Percentiles rank a stretch among this genome's conserved stretches.
Evolutionary conservation across 2,888 invertebrate species (phyloP).

Genomic region (Didymodactylos carnosus): DNA sequence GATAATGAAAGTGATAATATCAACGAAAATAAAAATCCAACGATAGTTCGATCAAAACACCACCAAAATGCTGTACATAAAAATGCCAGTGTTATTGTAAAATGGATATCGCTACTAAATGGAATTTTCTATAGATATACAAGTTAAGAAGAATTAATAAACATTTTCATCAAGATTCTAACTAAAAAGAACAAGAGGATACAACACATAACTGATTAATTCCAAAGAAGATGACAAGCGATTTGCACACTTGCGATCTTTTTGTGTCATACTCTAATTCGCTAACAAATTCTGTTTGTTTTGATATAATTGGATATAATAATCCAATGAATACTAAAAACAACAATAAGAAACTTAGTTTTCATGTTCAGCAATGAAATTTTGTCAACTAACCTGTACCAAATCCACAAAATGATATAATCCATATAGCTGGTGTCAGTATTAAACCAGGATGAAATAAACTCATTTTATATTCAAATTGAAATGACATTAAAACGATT

Average conservation of each 20-base stretch:
- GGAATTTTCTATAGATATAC: slow-evolving; percentile 7
- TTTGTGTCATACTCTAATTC: neutral
- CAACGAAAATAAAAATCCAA: slow-evolving; percentile 43
- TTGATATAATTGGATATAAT: neutral
- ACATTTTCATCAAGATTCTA: neutral
- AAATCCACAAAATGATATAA: neutral
- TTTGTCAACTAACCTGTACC: neutral
- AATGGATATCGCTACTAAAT: slow-evolving; percentile 8
- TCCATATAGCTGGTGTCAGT: neutral
- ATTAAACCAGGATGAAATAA: neutral
- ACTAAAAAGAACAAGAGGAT: too few relatives aligned
- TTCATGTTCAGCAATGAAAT: neutral
- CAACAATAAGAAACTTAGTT: neutral
- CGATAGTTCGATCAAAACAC: slow-evolving; percentile 27
- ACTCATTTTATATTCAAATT: neutral
- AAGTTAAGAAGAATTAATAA: neutral
- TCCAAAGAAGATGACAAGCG: slow-evolving; percentile 4
- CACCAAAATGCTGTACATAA: slow-evolving; percentile 13
- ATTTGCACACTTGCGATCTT: neutral
- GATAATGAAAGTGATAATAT: neutral
- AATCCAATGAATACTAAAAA: neutral
- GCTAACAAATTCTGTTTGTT: neutral
- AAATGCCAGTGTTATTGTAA: neutral
- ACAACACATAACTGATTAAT: slow-evolving; percentile 9
- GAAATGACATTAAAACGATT: neutral